A percentile compares a stretch with the other conserved stretches of the same genome.
These are phyloP conservation scores for Nipponacmea schrenckii DNA, from an alignment of 2,888 invertebrate genomes.

Conservation along the genomic window DNA sequence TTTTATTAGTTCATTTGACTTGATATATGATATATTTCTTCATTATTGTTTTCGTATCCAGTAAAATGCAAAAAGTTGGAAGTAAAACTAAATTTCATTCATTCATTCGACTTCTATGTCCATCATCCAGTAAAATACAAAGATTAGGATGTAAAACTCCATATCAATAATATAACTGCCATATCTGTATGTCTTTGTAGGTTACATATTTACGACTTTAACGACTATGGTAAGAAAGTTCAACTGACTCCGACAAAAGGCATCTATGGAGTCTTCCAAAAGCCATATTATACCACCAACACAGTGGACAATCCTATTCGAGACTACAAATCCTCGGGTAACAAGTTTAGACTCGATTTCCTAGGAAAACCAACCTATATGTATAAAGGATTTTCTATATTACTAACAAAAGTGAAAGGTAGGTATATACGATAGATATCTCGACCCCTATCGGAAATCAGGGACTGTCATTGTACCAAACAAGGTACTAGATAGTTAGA, in stretches of 20 bases:
- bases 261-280: constrained; percentile 47
- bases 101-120: too few species aligned
- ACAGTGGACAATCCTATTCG: constrained; percentile 32
- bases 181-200: constrained; percentile 37
- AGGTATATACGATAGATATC: constrained; percentile 8
- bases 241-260: constrained; percentile 44
- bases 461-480: not conserved
- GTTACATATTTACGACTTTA: constrained; percentile 48
- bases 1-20: not conserved
- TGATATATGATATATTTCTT: too few species aligned
- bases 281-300: constrained; percentile 36
- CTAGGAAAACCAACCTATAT: constrained; percentile 49
- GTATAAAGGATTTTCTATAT: constrained; percentile 49
- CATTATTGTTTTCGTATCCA: too few species aligned
- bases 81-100: too few species aligned
- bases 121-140: too few species aligned
- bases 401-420: constrained; percentile 50
- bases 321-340: constrained; percentile 43
- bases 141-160: too few species aligned
- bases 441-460: not conserved
- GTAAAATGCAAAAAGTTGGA: too few species aligned
- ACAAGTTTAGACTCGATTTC: constrained; percentile 45
- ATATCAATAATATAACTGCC: too few species aligned
- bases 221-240: constrained; percentile 23
- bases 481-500: not conserved